Evolutionary conservation across 2,888 invertebrate species (phyloP).

Genomic region (Galeruca laticollis): DNA sequence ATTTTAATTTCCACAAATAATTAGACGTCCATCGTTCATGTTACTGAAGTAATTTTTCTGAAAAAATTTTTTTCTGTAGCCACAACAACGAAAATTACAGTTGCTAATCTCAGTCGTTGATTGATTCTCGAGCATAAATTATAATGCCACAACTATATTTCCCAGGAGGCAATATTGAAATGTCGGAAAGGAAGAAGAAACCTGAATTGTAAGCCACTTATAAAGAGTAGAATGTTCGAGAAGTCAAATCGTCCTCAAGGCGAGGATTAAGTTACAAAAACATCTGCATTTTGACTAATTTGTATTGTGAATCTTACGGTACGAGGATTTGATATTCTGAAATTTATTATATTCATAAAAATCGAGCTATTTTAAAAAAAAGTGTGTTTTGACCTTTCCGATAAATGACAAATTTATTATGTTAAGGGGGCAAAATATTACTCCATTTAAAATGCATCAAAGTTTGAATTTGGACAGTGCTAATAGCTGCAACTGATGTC

Average conservation of each 20-base stretch:
- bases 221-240: conserved; percentile 5
- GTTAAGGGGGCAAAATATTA: no score
- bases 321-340: no score
- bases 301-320: background rate
- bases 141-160: conserved; percentile 8
- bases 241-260: background rate
- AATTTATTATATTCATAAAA: no score
- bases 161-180: conserved; percentile 1
- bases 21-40: background rate
- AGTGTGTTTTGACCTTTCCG: no score
- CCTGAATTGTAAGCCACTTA: conserved; percentile 6
- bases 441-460: no score
- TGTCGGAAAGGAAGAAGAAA: background rate
- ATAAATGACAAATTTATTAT: no score
- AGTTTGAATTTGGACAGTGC: no score
- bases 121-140: conserved; percentile 8
- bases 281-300: background rate
- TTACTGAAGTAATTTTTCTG: background rate
- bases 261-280: background rate
- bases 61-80: background rate
- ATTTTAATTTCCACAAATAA: no score
- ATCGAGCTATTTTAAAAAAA: no score
- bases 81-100: background rate
- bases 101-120: background rate
- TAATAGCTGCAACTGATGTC: no score